Percentiles rank a stretch among this genome's conserved stretches.
phyloP scores from a whole-genome alignment of 2,797 vertebrate genomes.

The Cetoscarus ocellatus region DNA sequence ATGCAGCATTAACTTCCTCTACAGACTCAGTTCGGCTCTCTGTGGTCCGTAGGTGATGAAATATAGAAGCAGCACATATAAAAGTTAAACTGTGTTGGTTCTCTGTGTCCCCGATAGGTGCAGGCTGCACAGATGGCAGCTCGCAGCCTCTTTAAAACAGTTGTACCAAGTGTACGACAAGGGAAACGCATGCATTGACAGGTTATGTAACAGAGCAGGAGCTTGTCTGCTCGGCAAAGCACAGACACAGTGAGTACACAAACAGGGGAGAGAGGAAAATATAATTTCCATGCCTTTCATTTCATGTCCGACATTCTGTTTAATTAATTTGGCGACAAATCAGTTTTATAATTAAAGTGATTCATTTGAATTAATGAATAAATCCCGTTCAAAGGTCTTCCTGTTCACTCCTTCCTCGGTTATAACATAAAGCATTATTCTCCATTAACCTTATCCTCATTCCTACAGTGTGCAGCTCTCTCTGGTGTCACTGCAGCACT shows the following conservation, averaged over 20 bases:
- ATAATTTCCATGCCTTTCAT: background rate
- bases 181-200: conserved; percentile 44
- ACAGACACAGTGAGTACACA: background rate
- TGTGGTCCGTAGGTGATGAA: conserved; percentile 9
- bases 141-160: conserved; percentile 3
- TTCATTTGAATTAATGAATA: conserved; percentile 37
- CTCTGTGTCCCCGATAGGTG: background rate
- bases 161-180: conserved; percentile 17
- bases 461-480: conserved; percentile 30
- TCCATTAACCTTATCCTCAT: conserved; percentile 58
- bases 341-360: conserved; percentile 46
- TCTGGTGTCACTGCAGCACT: conserved; percentile 40
- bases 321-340: conserved; percentile 41
- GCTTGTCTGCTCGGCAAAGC: background rate
- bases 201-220: conserved; percentile 51
- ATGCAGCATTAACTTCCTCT: conserved; percentile 16
- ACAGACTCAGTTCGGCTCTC: background rate
- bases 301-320: background rate
- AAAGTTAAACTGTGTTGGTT: background rate
- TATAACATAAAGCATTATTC: conserved; percentile 45
- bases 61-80: background rate
- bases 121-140: background rate
- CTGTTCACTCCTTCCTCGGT: conserved; percentile 18
- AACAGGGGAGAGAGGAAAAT: conserved; percentile 1
- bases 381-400: conserved; percentile 32